phyloP scores from a whole-genome alignment of 2,888 invertebrate species.

The Acheta domesticus region DNA sequence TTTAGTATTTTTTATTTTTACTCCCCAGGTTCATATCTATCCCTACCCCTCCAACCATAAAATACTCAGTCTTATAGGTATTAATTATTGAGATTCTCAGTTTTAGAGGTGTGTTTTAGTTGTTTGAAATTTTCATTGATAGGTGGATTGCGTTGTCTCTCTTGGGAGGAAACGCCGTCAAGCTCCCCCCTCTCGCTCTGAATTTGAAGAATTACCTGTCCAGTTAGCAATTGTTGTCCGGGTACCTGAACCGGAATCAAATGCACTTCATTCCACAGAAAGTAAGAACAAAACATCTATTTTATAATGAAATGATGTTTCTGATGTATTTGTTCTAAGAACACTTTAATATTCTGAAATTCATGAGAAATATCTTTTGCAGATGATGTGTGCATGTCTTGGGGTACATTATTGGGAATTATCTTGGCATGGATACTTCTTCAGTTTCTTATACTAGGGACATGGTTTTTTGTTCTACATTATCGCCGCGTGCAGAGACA shows the following conservation, averaged over 20 bases:
- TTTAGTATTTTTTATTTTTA: no score
- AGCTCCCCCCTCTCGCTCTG: background rate
- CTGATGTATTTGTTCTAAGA: no score
- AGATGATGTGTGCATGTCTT: constrained; percentile 39
- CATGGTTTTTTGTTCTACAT: constrained; percentile 39
- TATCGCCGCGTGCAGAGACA: constrained; percentile 36
- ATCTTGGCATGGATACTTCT: constrained; percentile 40
- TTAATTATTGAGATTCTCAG: no score
- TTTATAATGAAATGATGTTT: no score
- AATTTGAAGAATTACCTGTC: constrained; percentile 32
- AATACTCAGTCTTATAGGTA: no score
- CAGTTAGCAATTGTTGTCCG: constrained; percentile 29
- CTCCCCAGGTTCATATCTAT: no score
- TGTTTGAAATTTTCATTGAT: background rate
- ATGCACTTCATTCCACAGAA: constrained; percentile 23
- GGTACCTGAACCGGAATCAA: constrained; percentile 26
- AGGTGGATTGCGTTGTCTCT: constrained; percentile 48
- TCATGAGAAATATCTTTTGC: background rate
- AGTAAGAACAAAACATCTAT: constrained; percentile 19
- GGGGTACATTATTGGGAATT: constrained; percentile 39
- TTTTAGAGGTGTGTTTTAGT: no score
- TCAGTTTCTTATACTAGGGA: constrained; percentile 40
- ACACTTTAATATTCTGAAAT: background rate
- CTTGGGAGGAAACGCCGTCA: constrained; percentile 41
- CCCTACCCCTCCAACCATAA: no score